Conservation (phyloP, 1,140 invertebrate genomes). For the Drosophila melanogaster region Release_6_plus_ISO1_MT NT_033777.3:15328501-15329000, state of each 20-base stretch:
- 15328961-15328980: constrained; percentile 38
- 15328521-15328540: too few species aligned
- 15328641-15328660: background rate
- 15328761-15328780: constrained; percentile 28
- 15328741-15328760: constrained; percentile 54
- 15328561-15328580: too few species aligned
- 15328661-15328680: constrained; percentile 7
- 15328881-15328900: constrained; percentile 56
- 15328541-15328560: too few species aligned
- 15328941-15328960: constrained; percentile 18
- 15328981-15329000: constrained; percentile 43
- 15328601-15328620: too few species aligned
- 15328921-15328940: constrained; percentile 46
- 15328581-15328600: too few species aligned
- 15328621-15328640: background rate
- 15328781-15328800: constrained; percentile 23
- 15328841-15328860: constrained; percentile 16
- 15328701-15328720: constrained; percentile 8
- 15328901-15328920: constrained; percentile 29
- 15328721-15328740: constrained; percentile 39
- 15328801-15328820: constrained; percentile 46
- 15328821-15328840: constrained; percentile 33
- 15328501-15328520: too few species aligned
- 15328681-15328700: constrained; percentile 44
- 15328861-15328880: background rate